Percentiles rank a stretch among this genome's conserved stretches.
These are phyloP conservation scores for Pangasius mekongensis DNA, from an alignment of 2,797 vertebrate species.

Conservation along the genomic window DNA sequence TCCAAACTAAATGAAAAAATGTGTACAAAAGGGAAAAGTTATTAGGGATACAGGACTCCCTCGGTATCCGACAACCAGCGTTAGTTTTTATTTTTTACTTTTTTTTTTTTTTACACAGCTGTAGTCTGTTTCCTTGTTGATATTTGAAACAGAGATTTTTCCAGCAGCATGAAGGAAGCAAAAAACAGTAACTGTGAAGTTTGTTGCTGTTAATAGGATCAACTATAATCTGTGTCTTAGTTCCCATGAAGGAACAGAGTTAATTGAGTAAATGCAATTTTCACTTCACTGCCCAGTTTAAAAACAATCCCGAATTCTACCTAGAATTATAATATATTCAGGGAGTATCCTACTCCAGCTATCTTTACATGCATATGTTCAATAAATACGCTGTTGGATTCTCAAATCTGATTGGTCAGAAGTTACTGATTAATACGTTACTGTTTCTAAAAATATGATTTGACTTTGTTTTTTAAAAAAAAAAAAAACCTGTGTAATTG, in stretches of 20 bases:
- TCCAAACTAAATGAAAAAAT: constrained; percentile 83
- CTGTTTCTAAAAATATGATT: neutral
- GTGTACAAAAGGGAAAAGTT: constrained; percentile 78
- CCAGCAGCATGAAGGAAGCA: neutral
- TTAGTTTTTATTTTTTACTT: constrained; percentile 26
- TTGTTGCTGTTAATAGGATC: constrained; percentile 30
- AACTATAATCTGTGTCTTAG: constrained; percentile 13
- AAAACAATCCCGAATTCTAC: neutral
- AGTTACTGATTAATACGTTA: no score
- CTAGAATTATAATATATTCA: neutral
- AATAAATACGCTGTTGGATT: neutral
- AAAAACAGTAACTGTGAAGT: constrained; percentile 28
- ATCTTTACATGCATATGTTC: neutral
- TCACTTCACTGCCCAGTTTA: neutral
- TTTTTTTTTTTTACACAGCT: constrained; percentile 69
- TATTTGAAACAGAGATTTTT: constrained; percentile 44
- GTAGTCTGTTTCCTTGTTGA: constrained; percentile 50
- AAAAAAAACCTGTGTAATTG: neutral
- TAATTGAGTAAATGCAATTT: neutral
- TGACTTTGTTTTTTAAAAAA: neutral
- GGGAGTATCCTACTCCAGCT: neutral
- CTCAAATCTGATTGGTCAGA: neutral
- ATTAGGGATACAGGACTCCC: constrained; percentile 77
- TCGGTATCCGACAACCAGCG: constrained; percentile 75
- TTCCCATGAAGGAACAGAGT: constrained; percentile 9